phyloP scores from a whole-genome alignment of 2,113 vertebrate species.

The Rhinolophus ferrumequinum region DNA sequence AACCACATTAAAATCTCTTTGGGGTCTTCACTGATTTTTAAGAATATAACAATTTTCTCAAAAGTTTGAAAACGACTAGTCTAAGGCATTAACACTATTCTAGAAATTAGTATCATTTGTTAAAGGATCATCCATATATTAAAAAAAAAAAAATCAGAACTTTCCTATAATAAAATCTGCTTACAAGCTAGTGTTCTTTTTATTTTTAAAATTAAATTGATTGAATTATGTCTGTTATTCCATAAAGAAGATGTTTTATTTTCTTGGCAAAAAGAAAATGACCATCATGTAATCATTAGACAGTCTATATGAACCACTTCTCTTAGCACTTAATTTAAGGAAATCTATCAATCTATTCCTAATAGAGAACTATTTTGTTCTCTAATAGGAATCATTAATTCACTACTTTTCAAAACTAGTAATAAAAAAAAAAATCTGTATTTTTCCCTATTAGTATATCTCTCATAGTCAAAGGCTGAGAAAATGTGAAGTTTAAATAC shows the following conservation, averaged over 20 bases:
- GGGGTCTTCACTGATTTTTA: neutral
- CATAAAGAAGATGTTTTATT: conserved; percentile 1
- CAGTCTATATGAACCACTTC: neutral
- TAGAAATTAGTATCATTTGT: neutral
- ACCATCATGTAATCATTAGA: conserved; percentile 62
- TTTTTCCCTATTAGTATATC: conserved; percentile 62
- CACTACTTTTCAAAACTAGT: conserved; percentile 66
- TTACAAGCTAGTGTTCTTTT: neutral
- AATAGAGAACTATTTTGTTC: conserved; percentile 67
- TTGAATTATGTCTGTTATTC: conserved; percentile 27
- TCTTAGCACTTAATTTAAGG: conserved; percentile 56
- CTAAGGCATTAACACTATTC: neutral
- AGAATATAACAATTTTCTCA: neutral
- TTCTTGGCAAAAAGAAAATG: conserved; percentile 62
- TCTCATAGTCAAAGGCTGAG: conserved; percentile 55
- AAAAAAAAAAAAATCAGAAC: neutral
- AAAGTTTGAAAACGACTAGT: neutral
- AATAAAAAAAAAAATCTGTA: conserved; percentile 12
- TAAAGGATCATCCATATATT: neutral
- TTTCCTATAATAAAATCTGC: neutral
- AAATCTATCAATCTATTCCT: conserved; percentile 61
- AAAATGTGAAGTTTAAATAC: conserved; percentile 65
- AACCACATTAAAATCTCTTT: neutral
- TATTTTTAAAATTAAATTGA: neutral
- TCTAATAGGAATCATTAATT: conserved; percentile 59